Conservation (phyloP, 2,888 invertebrate genomes). For the Sinodicranocentrus sp. region DNA sequence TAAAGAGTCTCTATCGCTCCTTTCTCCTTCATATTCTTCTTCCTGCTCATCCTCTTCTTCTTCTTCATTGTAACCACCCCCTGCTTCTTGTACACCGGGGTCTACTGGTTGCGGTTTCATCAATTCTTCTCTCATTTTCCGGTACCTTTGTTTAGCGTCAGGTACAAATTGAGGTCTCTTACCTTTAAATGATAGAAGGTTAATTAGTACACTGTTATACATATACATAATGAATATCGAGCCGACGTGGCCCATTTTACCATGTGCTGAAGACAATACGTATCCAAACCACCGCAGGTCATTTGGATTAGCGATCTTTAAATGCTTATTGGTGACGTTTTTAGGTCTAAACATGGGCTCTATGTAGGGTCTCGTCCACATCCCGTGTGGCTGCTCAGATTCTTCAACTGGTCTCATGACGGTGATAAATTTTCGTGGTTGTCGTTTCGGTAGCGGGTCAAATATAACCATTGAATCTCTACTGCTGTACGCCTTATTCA, state of each 20-base stretch:
- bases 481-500: conserved; percentile 59
- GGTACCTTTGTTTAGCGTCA: conserved; percentile 43
- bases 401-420: conserved; percentile 70
- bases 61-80: neutral
- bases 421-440: conserved; percentile 67
- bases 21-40: conserved; percentile 44
- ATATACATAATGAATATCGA: neutral
- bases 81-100: neutral
- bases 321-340: conserved; percentile 65
- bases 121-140: neutral
- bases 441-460: conserved; percentile 63
- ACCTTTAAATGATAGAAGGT: neutral
- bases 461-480: conserved; percentile 62
- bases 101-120: neutral
- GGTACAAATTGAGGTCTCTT: conserved; percentile 63
- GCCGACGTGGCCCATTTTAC: neutral
- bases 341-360: conserved; percentile 73
- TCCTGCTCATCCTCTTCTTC: conserved; percentile 27
- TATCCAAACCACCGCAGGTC: conserved; percentile 74
- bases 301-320: conserved; percentile 62
- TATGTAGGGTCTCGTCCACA: conserved; percentile 71
- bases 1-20: conserved; percentile 13
- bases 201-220: neutral
- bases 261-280: conserved; percentile 63
- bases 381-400: conserved; percentile 67